A percentile compares a stretch with the other conserved stretches of the same genome.
phyloP scores from a whole-genome alignment of 2,888 invertebrate species.

The Eledona agricola region DNA sequence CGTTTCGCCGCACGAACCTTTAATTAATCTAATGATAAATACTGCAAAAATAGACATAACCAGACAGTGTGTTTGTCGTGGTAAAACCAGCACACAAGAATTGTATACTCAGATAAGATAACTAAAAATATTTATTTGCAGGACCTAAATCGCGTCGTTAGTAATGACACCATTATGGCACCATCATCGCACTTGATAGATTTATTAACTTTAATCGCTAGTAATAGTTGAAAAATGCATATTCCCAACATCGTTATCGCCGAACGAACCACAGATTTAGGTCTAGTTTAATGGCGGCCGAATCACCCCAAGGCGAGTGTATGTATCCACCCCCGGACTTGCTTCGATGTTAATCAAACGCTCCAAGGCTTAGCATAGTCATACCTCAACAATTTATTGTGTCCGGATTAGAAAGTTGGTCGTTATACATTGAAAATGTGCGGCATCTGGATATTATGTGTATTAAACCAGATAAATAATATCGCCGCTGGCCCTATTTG shows the following conservation, averaged over 20 bases:
- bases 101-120: conserved; percentile 3
- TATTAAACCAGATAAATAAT: neutral
- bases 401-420: conserved; percentile 19
- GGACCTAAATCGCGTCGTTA: no score
- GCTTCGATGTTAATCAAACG: conserved; percentile 29
- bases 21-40: no score
- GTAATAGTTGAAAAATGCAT: no score
- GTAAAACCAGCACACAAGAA: neutral
- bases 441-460: conserved; percentile 9
- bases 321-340: conserved; percentile 20
- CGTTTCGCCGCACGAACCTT: no score
- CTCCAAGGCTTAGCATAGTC: conserved; percentile 27
- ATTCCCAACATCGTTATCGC: no score
- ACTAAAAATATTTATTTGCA: neutral
- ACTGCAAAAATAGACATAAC: no score
- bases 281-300: conserved; percentile 8
- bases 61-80: no score
- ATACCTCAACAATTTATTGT: conserved; percentile 17
- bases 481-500: neutral
- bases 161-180: no score
- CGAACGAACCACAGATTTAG: conserved; percentile 15
- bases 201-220: no score
- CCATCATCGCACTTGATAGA: no score
- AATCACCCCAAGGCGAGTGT: conserved; percentile 19
- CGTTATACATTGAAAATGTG: conserved; percentile 25